Evolutionary conservation across 2,797 vertebrate species (phyloP).

Genomic region (Adrianichthys oophorus): DNA sequence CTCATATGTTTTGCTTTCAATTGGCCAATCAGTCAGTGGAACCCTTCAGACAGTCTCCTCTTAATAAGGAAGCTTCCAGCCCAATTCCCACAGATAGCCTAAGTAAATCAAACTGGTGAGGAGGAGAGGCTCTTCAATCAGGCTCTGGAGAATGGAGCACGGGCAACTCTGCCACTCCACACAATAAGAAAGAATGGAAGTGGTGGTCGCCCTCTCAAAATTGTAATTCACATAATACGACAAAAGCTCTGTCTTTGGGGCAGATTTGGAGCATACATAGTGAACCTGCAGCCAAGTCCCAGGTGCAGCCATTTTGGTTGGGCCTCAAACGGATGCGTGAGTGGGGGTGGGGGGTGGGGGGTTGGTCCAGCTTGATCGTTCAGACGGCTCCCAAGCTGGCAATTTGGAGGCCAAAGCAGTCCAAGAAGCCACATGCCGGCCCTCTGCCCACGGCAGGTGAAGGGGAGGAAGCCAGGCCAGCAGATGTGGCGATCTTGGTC

Average conservation of each 20-base stretch:
- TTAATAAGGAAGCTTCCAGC: conserved; percentile 77
- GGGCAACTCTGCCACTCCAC: conserved; percentile 63
- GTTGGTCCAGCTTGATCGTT: conserved; percentile 55
- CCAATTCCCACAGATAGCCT: conserved; percentile 75
- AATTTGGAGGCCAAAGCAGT: conserved; percentile 32
- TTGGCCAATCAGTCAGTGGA: conserved; percentile 76
- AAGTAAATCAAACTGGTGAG: conserved; percentile 75
- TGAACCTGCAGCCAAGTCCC: too few relatives aligned
- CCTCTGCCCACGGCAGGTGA: conserved; percentile 48
- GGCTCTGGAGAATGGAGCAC: conserved; percentile 68
- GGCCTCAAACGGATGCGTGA: conserved; percentile 28
- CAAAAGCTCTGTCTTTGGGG: conserved; percentile 42
- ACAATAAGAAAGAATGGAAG: conserved; percentile 53
- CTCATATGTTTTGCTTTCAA: conserved; percentile 68
- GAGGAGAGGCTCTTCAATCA: conserved; percentile 75
- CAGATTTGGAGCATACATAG: conserved; percentile 7
- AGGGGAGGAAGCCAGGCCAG: conserved; percentile 46
- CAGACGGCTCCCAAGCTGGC: conserved; percentile 45
- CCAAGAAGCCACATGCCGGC: conserved; percentile 49
- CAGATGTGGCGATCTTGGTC: conserved; percentile 68
- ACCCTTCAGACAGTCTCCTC: conserved; percentile 74
- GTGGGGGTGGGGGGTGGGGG: neutral
- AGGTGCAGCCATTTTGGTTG: conserved; percentile 42
- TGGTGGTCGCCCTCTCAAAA: conserved; percentile 23
- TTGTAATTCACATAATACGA: conserved; percentile 65